Base-by-base conservation (phyloP, 1,140 invertebrate genomes). In the Cheumatopsyche charites region DNA sequence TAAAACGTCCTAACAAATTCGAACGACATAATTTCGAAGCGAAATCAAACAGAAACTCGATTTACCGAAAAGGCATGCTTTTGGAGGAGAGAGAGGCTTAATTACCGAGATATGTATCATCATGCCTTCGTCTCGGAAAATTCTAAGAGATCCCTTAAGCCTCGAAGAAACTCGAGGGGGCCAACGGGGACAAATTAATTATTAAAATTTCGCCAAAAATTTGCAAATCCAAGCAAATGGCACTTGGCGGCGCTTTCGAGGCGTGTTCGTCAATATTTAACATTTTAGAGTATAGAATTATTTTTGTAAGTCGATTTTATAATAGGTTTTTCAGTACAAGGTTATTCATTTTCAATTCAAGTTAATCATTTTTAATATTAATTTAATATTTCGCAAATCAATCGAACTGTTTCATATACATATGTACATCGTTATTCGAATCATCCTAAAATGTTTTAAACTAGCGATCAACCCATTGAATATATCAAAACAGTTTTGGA, bases 91-190 rank as follows among this genome's bases (percentile, higher is more conserved):
- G 19, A 58, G 23, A 19, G 55, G 55, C 19, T 52, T 58, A 25
- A 58, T 23, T 58, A 23, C 23, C 5, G 13, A 58, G 55, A 58
- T 58, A 58, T 58, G 55, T 58, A 58, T 58, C 55, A 26, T 58
- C 55, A 58, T 23, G 55, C 55, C 9, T 36, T 36, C 29, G 19
- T 23, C 21, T 58, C 55, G 19, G 29, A 52, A 52, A 52, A 52
- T 19, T 6, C n/a, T 17, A 52, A 13, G 19, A 52, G 19, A 19
- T 52, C 47, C n/a, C 47, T 5, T 52, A 52, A 52, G 47, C 47
- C 47, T 52, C 47, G 15, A 52, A n/a, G n/a, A n/a, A 52, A 52
- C 47, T 52, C 47, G 9, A 15, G n/a, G n/a, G n/a, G n/a, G n/a
- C 43, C 11, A 52, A 52, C 29, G 29, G 29, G 29, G 29, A 36